Conservation (phyloP, 2,797 vertebrate species). For the Apogon talboti region DNA sequence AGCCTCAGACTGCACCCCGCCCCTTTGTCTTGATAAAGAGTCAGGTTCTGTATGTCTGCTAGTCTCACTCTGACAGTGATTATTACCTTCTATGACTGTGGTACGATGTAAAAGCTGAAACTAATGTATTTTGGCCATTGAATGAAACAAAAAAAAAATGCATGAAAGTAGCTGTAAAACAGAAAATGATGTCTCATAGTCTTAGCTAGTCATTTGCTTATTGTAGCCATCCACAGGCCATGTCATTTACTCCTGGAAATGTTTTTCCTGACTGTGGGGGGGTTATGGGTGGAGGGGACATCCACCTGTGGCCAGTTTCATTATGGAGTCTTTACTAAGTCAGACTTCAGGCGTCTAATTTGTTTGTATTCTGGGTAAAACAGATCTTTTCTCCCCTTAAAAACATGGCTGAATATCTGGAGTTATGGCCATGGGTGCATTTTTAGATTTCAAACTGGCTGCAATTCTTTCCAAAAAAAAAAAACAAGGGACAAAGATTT, state of each 20-base stretch:
- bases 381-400: no score
- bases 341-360: no score
- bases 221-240: conserved; percentile 45
- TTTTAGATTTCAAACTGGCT: no score
- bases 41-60: conserved; percentile 27
- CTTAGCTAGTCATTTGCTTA: conserved; percentile 55
- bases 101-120: conserved; percentile 62
- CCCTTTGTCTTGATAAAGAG: conserved; percentile 7
- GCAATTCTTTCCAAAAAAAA: no score
- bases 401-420: no score
- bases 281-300: not conserved
- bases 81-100: conserved; percentile 30
- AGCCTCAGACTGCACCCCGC: conserved; percentile 30
- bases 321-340: no score
- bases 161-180: conserved; percentile 73
- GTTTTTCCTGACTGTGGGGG: conserved; percentile 17
- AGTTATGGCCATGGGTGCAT: no score
- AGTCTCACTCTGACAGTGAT: conserved; percentile 25
- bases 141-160: conserved; percentile 73
- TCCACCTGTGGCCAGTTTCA: not conserved
- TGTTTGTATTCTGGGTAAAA: no score
- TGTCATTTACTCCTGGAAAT: conserved; percentile 22
- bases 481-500: no score
- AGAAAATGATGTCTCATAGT: conserved; percentile 53
- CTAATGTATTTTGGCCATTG: conserved; percentile 65